Percentiles rank a stretch among this genome's conserved stretches.
These are phyloP conservation scores for Tupaia tana DNA, from an alignment of 2,113 vertebrate species.

Conservation along the genomic window DNA sequence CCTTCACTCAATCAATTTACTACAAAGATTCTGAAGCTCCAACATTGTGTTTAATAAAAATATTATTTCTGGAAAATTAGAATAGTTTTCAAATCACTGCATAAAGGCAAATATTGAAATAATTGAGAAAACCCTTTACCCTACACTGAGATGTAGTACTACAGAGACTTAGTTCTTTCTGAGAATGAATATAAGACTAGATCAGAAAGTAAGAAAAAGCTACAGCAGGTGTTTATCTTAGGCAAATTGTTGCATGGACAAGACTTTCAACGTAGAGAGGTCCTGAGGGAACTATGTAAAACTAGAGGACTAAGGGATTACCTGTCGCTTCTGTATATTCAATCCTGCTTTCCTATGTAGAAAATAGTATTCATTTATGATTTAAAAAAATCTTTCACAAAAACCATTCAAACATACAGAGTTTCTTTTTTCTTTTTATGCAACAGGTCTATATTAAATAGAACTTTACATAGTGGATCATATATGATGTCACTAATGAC, in stretches of 20 bases:
- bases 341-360: neutral
- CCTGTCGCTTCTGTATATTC: neutral
- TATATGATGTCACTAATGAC: neutral
- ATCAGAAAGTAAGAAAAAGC: conserved; percentile 3
- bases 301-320: neutral
- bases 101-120: neutral
- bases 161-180: neutral
- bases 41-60: neutral
- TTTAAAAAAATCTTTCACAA: neutral
- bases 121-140: conserved; percentile 1
- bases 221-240: neutral
- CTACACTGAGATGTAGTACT: neutral
- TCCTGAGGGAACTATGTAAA: neutral
- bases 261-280: neutral
- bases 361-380: neutral
- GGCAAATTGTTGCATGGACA: neutral
- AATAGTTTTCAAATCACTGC: neutral
- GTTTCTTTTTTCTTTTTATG: neutral
- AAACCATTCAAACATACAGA: neutral
- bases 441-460: neutral
- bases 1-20: neutral
- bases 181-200: neutral
- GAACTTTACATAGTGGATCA: neutral
- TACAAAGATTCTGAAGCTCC: neutral
- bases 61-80: neutral